These are phyloP conservation scores for Hemichromis elongatus DNA, from an alignment of 2,113 vertebrate species.

Conservation along the genomic window DNA sequence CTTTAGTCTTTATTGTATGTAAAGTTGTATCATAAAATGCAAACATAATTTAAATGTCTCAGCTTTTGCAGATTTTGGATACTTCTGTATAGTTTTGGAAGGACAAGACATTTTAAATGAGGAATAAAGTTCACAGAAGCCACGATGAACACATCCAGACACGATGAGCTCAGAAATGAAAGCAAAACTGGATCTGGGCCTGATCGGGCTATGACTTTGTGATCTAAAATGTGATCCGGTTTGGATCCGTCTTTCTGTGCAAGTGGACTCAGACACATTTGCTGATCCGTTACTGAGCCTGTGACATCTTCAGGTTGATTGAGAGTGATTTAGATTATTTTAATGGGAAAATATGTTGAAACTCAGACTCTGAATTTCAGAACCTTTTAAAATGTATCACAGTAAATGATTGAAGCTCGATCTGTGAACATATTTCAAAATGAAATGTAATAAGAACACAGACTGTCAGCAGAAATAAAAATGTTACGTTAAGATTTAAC, in stretches of 20 bases:
- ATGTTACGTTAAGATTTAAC: not conserved
- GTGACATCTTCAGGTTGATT: not conserved
- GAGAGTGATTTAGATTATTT: rapidly evolving
- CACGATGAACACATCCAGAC: not conserved
- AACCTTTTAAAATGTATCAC: not conserved
- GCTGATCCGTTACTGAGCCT: not conserved
- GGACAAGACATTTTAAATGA: too few relatives aligned
- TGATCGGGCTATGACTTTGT: rapidly evolving
- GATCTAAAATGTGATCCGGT: too few relatives aligned
- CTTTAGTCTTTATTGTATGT: not conserved
- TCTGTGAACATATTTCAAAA: not conserved
- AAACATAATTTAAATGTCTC: not conserved
- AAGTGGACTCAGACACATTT: not conserved
- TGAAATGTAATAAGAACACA: not conserved
- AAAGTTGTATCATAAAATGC: not conserved
- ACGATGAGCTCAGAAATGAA: not conserved
- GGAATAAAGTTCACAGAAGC: not conserved
- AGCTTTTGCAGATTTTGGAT: not conserved
- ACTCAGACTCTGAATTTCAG: not conserved
- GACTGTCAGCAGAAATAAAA: not conserved
- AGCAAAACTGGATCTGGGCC: not conserved
- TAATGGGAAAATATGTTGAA: not conserved
- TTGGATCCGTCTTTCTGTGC: not conserved
- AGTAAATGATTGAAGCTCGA: not conserved
- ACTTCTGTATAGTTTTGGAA: too few relatives aligned